These are phyloP conservation scores for Philereme transversata DNA, from an alignment of 2,888 invertebrate genomes.

Conservation along the genomic window DNA sequence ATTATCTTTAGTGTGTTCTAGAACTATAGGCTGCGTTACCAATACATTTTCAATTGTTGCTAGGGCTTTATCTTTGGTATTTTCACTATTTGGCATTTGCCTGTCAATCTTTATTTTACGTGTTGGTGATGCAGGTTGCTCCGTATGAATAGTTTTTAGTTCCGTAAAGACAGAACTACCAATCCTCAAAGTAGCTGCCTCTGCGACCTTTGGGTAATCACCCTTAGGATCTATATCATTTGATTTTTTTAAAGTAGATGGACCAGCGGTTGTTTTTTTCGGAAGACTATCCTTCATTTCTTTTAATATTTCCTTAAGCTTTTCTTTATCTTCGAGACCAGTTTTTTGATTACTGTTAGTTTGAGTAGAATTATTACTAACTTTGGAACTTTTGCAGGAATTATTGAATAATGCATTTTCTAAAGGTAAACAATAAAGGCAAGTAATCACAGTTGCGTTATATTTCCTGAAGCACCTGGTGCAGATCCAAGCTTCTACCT, in stretches of 20 bases:
- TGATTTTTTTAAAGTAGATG: conserved; percentile 12
- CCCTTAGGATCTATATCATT: conserved; percentile 30
- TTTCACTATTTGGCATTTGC: conserved; percentile 13
- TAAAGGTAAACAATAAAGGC: conserved; percentile 56
- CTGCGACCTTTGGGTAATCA: conserved; percentile 41
- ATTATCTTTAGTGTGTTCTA: conserved; percentile 43
- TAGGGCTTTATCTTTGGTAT: conserved; percentile 14
- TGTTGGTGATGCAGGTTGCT: conserved; percentile 14
- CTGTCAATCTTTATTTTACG: conserved; percentile 8
- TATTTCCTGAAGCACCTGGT: conserved; percentile 68
- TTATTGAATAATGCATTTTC: conserved; percentile 32
- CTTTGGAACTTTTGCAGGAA: conserved; percentile 30
- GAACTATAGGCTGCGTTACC: conserved; percentile 47
- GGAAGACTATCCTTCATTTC: conserved; percentile 91
- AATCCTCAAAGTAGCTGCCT: conserved; percentile 70
- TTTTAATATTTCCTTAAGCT: conserved; percentile 88
- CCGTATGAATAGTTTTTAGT: conserved; percentile 10
- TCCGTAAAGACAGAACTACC: conserved; percentile 46
- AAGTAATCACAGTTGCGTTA: conserved; percentile 58
- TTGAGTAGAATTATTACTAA: conserved; percentile 55
- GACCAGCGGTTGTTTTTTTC: conserved; percentile 77
- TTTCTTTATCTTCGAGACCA: conserved; percentile 78
- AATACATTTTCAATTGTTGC: conserved; percentile 42
- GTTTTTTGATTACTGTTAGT: conserved; percentile 45
- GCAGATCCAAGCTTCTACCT: conserved; percentile 62